Conservation (phyloP, 1,140 invertebrate genomes). For the Saccostrea echinata region DNA sequence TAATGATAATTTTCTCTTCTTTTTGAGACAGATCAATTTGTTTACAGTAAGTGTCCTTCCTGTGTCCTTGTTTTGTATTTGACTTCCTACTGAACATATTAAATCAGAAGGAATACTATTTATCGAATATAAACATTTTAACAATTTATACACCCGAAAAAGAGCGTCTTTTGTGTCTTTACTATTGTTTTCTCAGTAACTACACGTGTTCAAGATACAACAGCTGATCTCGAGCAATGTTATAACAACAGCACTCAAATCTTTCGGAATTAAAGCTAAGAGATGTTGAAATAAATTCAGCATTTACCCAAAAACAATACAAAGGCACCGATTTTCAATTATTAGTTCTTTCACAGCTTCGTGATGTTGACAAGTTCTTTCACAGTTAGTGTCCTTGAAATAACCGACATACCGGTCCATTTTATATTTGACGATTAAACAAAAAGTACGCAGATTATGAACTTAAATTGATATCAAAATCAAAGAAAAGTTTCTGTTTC, state of each 20-base stretch:
- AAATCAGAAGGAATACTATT: no score
- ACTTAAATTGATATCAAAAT: background rate
- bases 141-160: no score
- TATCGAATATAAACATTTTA: no score
- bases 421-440: background rate
- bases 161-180: background rate
- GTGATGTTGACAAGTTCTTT: background rate
- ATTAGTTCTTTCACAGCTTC: background rate
- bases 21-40: no score
- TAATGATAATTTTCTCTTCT: no score
- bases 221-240: no score
- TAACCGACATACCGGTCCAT: background rate
- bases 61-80: background rate
- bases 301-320: no score
- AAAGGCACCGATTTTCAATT: no score
- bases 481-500: background rate
- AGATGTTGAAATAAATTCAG: no score
- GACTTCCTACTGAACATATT: no score
- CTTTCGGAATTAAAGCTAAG: no score
- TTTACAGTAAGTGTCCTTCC: background rate
- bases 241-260: no score
- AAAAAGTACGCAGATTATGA: background rate
- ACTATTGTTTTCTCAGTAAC: background rate
- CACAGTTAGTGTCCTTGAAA: slow-evolving; percentile 22
- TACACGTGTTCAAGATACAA: background rate